Percentiles rank a stretch among this genome's conserved stretches.
phyloP scores from a whole-genome alignment of 2,888 invertebrate genomes.

The Leuctra nigra region DNA sequence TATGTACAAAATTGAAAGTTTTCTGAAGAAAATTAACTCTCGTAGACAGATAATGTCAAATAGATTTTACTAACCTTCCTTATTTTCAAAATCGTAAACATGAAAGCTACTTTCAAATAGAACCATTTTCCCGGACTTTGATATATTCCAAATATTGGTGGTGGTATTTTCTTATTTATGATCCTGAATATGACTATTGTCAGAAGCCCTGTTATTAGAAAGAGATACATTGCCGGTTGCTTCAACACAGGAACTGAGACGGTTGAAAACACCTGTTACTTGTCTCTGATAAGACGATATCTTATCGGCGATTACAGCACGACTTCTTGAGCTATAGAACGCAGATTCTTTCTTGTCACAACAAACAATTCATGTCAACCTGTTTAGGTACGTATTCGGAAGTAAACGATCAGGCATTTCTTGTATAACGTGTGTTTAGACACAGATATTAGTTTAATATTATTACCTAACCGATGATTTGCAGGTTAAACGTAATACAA shows the following conservation, averaged over 20 bases:
- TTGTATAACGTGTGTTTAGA: too few species aligned
- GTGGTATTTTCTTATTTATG: conserved; percentile 21
- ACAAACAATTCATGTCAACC: too few species aligned
- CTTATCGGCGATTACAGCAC: too few species aligned
- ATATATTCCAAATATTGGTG: conserved; percentile 48
- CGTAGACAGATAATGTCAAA: not conserved
- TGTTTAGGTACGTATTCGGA: too few species aligned
- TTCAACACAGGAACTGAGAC: not conserved
- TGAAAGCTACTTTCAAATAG: conserved; percentile 46
- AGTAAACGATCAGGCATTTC: too few species aligned
- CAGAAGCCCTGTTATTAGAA: conserved; percentile 1
- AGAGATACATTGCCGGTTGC: not conserved
- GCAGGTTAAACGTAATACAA: too few species aligned
- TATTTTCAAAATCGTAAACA: conserved; percentile 42
- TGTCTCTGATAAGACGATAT: too few species aligned
- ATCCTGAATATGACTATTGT: conserved; percentile 3
- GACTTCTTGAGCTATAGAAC: too few species aligned
- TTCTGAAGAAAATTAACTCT: not conserved
- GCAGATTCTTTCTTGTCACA: too few species aligned
- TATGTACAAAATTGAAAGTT: too few species aligned
- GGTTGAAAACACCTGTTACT: not conserved
- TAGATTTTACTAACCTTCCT: conserved; percentile 42
- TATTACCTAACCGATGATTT: too few species aligned
- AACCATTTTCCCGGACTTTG: conserved; percentile 46
- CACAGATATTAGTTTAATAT: too few species aligned